Conservation (phyloP, 1,140 invertebrate species). For the Palaemon carinicauda region DNA sequence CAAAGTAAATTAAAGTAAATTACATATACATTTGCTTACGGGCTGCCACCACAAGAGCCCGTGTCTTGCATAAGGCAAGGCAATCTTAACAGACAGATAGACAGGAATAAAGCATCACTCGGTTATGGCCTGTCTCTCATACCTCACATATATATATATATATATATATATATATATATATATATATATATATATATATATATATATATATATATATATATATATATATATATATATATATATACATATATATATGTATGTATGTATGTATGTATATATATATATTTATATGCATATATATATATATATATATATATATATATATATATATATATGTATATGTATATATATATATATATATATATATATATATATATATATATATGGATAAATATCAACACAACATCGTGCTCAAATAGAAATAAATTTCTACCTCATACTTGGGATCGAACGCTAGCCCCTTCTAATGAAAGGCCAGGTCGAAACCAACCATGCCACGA, state of each 20-base stretch:
- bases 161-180: not conserved
- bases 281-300: not conserved
- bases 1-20: too few relatives aligned
- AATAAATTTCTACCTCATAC: too few relatives aligned
- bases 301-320: slow-evolving; percentile 2
- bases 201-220: not conserved
- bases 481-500: too few relatives aligned
- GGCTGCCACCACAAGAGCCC: too few relatives aligned
- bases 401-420: too few relatives aligned
- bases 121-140: too few relatives aligned
- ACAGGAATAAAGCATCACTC: too few relatives aligned
- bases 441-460: too few relatives aligned
- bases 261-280: not conserved
- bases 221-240: not conserved
- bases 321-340: not conserved
- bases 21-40: too few relatives aligned
- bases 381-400: not conserved
- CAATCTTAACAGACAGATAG: too few relatives aligned
- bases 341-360: not conserved
- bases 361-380: not conserved
- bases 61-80: too few relatives aligned
- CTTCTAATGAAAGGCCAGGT: too few relatives aligned
- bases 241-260: not conserved
- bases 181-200: not conserved
- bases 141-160: not conserved